Evolutionary conservation across 2,888 invertebrate genomes (phyloP).

Genomic region (Athripsodes cinereus): DNA sequence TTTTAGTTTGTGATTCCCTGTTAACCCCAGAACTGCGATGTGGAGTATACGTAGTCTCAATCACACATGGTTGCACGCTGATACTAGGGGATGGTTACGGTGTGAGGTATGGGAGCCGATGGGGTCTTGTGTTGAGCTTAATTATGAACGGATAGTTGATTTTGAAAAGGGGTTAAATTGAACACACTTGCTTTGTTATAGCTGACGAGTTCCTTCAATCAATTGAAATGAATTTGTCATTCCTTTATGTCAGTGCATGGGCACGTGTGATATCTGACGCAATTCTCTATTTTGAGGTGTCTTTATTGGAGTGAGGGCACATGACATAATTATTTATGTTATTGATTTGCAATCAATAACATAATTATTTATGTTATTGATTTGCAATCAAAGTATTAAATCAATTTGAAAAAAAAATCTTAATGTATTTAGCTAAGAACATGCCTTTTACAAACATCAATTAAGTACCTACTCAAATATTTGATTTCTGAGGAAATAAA

Average conservation of each 20-base stretch:
- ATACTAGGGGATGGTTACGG: constrained; percentile 12
- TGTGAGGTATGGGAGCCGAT: constrained; percentile 8
- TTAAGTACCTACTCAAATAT: too few species aligned
- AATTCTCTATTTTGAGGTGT: too few species aligned
- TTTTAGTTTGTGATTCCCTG: constrained; percentile 4
- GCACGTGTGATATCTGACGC: neutral
- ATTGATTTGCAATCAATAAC: too few species aligned
- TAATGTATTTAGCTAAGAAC: too few species aligned
- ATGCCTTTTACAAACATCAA: too few species aligned
- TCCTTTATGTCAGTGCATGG: neutral
- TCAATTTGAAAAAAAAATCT: too few species aligned
- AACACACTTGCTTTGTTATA: constrained; percentile 27
- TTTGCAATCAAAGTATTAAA: too few species aligned
- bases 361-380: too few species aligned
- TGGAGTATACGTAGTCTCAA: constrained; percentile 23
- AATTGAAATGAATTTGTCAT: constrained; percentile 15
- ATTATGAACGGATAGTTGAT: constrained; percentile 29
- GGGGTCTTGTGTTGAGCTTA: constrained; percentile 26
- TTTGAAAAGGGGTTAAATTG: constrained; percentile 28
- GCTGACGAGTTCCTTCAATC: constrained; percentile 19
- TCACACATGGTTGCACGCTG: constrained; percentile 27
- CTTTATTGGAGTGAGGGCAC: too few species aligned
- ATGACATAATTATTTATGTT: too few species aligned
- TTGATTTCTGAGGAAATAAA: too few species aligned
- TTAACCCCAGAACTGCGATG: constrained; percentile 14